Evolutionary conservation across 2,888 invertebrate species (phyloP), one percentile per base, ranked within the genome.

Genomic region (Drosophila monieri): DNA sequence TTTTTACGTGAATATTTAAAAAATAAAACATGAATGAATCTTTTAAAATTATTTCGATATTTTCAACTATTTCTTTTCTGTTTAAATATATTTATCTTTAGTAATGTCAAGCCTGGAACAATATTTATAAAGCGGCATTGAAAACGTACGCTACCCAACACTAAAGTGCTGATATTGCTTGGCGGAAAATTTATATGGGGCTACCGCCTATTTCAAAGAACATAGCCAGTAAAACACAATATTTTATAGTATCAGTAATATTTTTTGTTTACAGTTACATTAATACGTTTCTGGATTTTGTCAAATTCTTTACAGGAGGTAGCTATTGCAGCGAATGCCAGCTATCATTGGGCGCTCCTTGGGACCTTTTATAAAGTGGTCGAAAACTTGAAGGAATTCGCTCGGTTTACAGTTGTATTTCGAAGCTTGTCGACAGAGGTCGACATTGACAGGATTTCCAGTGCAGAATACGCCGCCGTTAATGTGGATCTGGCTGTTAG

Each of bases 321-420:
- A 62, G 35, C 73, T 75, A 49, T 71, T 68, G 39, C 46, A 46
- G 21, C 55, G 49, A 8, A 72, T 30, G 6, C 66, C 58, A 1
- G 69, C 43, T 12, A 76, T 18, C 72, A 76, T 71, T 21, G 67
- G 73, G 12, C 43, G 55, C 8, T 72, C 57, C 25, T 51, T 54
- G 5, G 76, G 72, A 0, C 47, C 74, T 2, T 48, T 21, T 1
- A 85, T 67, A 27, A 52, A 78, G 9, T 67, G 74, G 10, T 73
- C 55, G 67, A 69, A 78, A 6, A 85, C 72, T 41, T 83, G 86
- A 14, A 72, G 51, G 59, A 80, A 84, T 47, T 77, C 86, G 25
- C 80, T 85, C 2, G 48, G 65, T 21, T 46, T 61, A 1, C 23
- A 47, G 0, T 30, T 3, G 30, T 32, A 49, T 21, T 23, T 4